Conservation (phyloP, 2,797 vertebrate genomes). For the Rhinichthys osculus region DNA sequence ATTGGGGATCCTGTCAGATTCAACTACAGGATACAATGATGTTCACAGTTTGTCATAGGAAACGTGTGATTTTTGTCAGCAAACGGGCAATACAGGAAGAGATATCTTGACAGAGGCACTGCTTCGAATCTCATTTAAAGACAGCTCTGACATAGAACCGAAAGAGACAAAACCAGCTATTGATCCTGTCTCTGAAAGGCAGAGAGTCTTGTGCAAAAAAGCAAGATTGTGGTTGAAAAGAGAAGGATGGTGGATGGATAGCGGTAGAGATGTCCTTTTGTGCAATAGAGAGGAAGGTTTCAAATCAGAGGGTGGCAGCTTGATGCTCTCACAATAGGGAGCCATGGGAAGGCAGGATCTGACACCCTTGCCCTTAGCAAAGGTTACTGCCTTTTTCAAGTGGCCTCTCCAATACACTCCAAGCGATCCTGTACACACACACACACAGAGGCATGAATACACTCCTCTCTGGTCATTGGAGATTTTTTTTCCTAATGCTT, state of each 20-base stretch:
- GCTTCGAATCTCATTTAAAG: slow-evolving; percentile 59
- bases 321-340: slow-evolving; percentile 76
- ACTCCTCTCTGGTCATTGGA: slow-evolving; percentile 52
- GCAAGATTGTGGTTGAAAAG: slow-evolving; percentile 71
- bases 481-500: slow-evolving; percentile 66
- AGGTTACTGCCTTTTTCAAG: slow-evolving; percentile 78
- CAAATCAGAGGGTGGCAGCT: slow-evolving; percentile 75
- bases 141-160: slow-evolving; percentile 58
- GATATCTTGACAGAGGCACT: slow-evolving; percentile 54
- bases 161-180: slow-evolving; percentile 81
- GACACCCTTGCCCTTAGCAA: slow-evolving; percentile 69
- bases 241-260: slow-evolving; percentile 71
- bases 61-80: slow-evolving; percentile 36
- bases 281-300: slow-evolving; percentile 70
- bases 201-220: slow-evolving; percentile 68
- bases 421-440: slow-evolving; percentile 45
- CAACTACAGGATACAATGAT: slow-evolving; percentile 19
- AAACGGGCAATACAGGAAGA: slow-evolving; percentile 37
- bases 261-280: slow-evolving; percentile 70
- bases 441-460: slow-evolving; percentile 33
- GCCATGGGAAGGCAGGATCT: slow-evolving; percentile 71
- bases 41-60: slow-evolving; percentile 44
- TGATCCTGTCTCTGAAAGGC: slow-evolving; percentile 78
- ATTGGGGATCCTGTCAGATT: slow-evolving; percentile 45
- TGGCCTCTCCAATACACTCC: slow-evolving; percentile 68